Evolutionary conservation across 2,113 vertebrate species (phyloP).

Genomic region (Pseudopipra pipra): DNA sequence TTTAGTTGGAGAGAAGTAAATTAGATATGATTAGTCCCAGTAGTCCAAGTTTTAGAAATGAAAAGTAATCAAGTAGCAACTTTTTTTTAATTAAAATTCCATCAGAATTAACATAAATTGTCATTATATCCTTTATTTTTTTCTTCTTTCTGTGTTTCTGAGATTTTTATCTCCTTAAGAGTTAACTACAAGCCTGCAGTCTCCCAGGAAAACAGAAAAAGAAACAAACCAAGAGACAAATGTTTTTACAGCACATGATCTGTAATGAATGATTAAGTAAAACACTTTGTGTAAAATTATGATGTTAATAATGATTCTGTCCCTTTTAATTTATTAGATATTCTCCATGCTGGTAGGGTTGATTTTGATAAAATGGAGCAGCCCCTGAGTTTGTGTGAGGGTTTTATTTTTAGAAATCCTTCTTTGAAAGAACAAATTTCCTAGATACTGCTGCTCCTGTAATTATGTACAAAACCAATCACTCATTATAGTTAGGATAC

Average conservation of each 20-base stretch:
- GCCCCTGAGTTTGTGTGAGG: slow-evolving; percentile 65
- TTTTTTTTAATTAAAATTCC: slow-evolving; percentile 60
- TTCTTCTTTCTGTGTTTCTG: background rate
- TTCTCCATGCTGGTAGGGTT: slow-evolving; percentile 69
- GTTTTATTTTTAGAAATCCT: slow-evolving; percentile 83
- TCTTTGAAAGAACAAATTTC: slow-evolving; percentile 83
- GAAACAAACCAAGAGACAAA: slow-evolving; percentile 63
- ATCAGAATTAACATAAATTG: slow-evolving; percentile 20
- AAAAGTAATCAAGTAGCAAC: slow-evolving; percentile 61
- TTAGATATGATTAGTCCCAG: slow-evolving; percentile 48
- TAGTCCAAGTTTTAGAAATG: slow-evolving; percentile 49
- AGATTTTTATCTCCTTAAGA: background rate
- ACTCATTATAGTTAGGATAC: slow-evolving; percentile 98
- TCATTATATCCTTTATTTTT: background rate
- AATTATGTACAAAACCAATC: slow-evolving; percentile 97
- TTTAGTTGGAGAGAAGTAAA: slow-evolving; percentile 30
- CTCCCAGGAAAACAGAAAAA: slow-evolving; percentile 3
- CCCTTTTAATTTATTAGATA: slow-evolving; percentile 78
- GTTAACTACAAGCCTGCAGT: background rate
- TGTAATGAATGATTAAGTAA: slow-evolving; percentile 86
- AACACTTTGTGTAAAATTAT: slow-evolving; percentile 85
- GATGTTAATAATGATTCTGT: slow-evolving; percentile 84
- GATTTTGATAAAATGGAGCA: slow-evolving; percentile 80
- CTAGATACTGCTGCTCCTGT: slow-evolving; percentile 95
- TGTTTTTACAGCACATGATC: slow-evolving; percentile 73